Percentiles rank a stretch among this genome's conserved stretches.
Conservation (phyloP, 2,797 vertebrate genomes). For the Pangasius djambal region DNA sequence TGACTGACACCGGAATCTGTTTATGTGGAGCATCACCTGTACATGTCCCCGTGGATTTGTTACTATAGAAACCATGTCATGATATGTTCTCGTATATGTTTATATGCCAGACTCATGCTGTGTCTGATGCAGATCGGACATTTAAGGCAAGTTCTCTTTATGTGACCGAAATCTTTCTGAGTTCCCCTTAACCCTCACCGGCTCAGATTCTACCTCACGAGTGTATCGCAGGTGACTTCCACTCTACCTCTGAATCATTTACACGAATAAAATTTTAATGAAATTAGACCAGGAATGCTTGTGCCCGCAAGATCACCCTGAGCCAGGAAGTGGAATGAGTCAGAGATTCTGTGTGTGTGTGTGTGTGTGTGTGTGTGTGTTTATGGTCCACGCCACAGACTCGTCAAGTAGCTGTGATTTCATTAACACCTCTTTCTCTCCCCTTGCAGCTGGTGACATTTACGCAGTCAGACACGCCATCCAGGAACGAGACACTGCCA, state of each 20-base stretch:
- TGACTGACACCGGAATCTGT: too few relatives aligned
- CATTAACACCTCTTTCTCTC: conserved; percentile 47
- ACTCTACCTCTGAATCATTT: neutral
- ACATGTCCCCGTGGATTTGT: too few relatives aligned
- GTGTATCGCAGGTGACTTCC: too few relatives aligned
- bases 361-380: conserved; percentile 8
- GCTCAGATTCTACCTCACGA: too few relatives aligned
- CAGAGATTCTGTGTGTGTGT: neutral
- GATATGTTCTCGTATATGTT: too few relatives aligned
- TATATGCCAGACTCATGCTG: too few relatives aligned
- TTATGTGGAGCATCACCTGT: too few relatives aligned
- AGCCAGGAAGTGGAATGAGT: neutral
- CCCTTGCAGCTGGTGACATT: conserved; percentile 27
- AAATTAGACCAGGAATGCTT: neutral
- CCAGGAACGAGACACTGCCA: neutral
- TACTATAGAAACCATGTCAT: too few relatives aligned
- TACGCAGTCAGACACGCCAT: neutral
- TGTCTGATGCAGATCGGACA: too few relatives aligned
- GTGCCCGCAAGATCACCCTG: neutral
- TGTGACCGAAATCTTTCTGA: too few relatives aligned
- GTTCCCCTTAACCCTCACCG: too few relatives aligned
- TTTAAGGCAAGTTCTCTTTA: too few relatives aligned
- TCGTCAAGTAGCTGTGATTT: conserved; percentile 37
- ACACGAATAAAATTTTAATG: neutral
- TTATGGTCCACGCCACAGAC: conserved; percentile 6